Conservation (phyloP, 92 coral and sea anemone species). For the Plumapathes pennacea region DNA sequence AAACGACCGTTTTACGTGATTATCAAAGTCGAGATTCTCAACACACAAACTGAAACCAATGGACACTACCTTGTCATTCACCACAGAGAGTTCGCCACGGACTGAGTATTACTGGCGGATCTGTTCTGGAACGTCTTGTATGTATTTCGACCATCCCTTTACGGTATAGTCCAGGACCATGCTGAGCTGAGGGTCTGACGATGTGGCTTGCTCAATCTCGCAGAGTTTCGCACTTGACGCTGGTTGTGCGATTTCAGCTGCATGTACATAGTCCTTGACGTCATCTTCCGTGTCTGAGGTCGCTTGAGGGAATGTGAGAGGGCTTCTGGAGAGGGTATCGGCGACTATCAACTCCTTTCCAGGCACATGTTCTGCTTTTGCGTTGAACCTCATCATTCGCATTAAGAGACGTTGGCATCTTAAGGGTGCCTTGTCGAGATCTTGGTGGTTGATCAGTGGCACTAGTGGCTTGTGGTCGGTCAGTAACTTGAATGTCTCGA, state of each 20-base stretch:
- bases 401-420: conserved; percentile 61
- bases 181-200: conserved; percentile 22
- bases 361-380: conserved; percentile 37
- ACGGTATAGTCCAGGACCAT: not conserved
- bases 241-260: conserved; percentile 10
- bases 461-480: conserved; percentile 67
- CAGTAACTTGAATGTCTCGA: conserved; percentile 28
- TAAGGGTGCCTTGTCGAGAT: conserved; percentile 34
- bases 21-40: too few species aligned
- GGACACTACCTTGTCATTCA: conserved; percentile 20
- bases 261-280: conserved; percentile 12
- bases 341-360: conserved; percentile 50
- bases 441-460: conserved; percentile 43
- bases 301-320: not conserved
- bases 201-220: conserved; percentile 5
- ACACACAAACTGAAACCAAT: too few species aligned
- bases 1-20: too few species aligned
- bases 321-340: conserved; percentile 51
- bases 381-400: conserved; percentile 59
- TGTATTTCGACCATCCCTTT: conserved; percentile 48
- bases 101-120: conserved; percentile 5
- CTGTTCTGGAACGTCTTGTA: conserved; percentile 19
- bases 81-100: conserved; percentile 28
- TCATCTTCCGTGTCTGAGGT: conserved; percentile 17
- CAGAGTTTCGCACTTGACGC: conserved; percentile 33